These are phyloP conservation scores for Dryocosmus kuriphilus DNA, from an alignment of 2,888 invertebrate species.

Conservation along the genomic window DNA sequence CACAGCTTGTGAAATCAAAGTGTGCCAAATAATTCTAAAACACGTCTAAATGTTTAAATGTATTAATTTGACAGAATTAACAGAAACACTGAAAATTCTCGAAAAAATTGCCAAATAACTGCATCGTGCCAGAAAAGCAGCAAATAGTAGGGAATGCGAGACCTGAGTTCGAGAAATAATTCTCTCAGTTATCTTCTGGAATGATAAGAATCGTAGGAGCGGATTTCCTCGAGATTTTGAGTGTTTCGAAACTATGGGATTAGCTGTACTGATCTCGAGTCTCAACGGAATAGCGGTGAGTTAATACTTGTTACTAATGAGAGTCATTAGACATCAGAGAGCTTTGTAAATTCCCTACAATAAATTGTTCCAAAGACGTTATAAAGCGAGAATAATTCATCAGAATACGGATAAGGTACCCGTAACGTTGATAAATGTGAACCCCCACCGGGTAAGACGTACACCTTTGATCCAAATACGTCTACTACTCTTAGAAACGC, in stretches of 20 bases:
- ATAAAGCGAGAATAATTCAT: conserved; percentile 19
- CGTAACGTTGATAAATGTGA: not conserved
- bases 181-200: not conserved
- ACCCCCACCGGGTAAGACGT: not conserved
- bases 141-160: no score
- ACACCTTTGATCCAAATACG: not conserved
- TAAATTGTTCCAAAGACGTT: conserved; percentile 19
- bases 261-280: conserved; percentile 3
- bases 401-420: conserved; percentile 23
- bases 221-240: not conserved
- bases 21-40: no score
- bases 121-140: no score
- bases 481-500: not conserved
- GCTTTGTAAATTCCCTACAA: conserved; percentile 43
- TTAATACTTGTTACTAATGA: conserved; percentile 55
- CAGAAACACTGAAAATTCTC: no score
- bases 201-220: conserved; percentile 11
- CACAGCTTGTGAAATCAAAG: no score
- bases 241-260: conserved; percentile 11
- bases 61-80: no score
- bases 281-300: conserved; percentile 44
- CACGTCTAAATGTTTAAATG: no score
- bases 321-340: conserved; percentile 51
- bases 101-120: no score
- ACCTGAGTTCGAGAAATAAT: no score